A percentile compares a stretch with the other conserved stretches of the same genome.
Conservation (phyloP, 2,113 vertebrate species). For the Lynx canadensis region DNA sequence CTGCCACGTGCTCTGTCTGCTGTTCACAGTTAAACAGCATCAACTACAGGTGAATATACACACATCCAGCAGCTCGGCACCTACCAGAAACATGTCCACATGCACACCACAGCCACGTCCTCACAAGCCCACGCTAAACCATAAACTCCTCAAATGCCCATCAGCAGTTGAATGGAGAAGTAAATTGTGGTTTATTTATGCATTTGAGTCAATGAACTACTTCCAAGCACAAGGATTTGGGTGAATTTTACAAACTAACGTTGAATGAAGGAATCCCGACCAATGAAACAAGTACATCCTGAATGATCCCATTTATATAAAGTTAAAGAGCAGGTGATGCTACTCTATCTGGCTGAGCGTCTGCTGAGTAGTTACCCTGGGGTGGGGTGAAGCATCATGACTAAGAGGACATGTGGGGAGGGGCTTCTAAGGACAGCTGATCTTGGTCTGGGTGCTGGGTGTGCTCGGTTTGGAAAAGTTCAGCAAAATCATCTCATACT, state of each 20-base stretch:
- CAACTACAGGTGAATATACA: not conserved
- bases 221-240: no score
- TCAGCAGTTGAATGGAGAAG: not conserved
- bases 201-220: not conserved
- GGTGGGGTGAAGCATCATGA: not conserved
- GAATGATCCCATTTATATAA: no score
- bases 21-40: not conserved
- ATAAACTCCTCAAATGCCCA: not conserved
- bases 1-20: not conserved
- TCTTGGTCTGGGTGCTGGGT: not conserved
- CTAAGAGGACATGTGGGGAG: accelerated
- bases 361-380: accelerated
- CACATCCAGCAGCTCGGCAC: accelerated
- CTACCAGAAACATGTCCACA: not conserved
- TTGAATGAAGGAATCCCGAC: not conserved
- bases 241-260: not conserved
- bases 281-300: accelerated
- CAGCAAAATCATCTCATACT: not conserved
- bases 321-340: not conserved
- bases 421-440: not conserved
- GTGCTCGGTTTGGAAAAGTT: not conserved
- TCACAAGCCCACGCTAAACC: accelerated
- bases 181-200: not conserved
- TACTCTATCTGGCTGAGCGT: accelerated
- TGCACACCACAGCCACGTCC: accelerated